Percentiles rank a stretch among this genome's conserved stretches.
Conservation (phyloP, 2,113 vertebrate species). For the Plestiodon gilberti region DNA sequence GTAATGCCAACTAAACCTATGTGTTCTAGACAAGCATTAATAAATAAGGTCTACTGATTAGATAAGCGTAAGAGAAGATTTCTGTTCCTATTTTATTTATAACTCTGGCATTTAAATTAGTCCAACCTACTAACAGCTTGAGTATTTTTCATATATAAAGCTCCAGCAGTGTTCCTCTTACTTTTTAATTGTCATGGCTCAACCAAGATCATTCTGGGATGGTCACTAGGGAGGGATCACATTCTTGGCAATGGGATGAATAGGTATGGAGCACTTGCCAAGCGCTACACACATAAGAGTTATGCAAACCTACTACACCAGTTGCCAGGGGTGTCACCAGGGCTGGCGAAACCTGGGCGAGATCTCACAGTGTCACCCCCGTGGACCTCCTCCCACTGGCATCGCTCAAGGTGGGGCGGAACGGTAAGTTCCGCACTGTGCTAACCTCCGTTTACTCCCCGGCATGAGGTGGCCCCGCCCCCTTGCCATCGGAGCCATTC, state of each 20-base stretch:
- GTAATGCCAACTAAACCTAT: neutral
- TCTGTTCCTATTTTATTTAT: neutral
- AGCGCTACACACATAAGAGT: neutral
- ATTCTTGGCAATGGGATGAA: neutral
- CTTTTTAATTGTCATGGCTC: neutral
- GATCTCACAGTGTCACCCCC: too few species aligned
- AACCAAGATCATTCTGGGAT: neutral
- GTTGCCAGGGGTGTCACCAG: too few species aligned
- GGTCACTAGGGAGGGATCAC: constrained; percentile 1
- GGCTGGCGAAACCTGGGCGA: too few species aligned
- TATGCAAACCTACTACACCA: neutral
- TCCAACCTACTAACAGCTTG: neutral
- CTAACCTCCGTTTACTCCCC: too few species aligned
- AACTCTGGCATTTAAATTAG: neutral
- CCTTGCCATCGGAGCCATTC: too few species aligned
- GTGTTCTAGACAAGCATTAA: neutral
- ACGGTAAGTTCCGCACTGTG: too few species aligned
- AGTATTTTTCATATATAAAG: neutral
- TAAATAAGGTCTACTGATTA: neutral
- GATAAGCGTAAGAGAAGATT: neutral
- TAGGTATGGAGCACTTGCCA: neutral
- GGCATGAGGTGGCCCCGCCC: too few species aligned
- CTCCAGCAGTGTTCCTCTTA: neutral
- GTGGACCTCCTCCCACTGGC: too few species aligned
- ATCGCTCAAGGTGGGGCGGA: too few species aligned